phyloP scores from a whole-genome alignment of 2,888 invertebrate genomes.

The Trichogramma dendrolimi region DNA sequence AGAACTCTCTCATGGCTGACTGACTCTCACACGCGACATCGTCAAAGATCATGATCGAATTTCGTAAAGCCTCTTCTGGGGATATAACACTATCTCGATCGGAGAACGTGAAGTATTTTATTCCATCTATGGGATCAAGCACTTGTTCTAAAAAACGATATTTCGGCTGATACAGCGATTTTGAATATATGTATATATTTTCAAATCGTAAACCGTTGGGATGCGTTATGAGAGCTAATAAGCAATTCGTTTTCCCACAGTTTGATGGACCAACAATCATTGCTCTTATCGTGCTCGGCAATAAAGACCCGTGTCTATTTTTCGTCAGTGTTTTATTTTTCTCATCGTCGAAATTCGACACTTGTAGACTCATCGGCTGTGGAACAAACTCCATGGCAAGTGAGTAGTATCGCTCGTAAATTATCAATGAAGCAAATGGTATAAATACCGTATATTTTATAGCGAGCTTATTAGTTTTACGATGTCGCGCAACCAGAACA shows the following conservation, averaged over 20 bases:
- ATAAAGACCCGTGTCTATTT: neutral
- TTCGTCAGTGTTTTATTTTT: too few species aligned
- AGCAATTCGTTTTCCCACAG: conserved; percentile 46
- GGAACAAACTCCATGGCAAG: too few species aligned
- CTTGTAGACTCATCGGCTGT: too few species aligned
- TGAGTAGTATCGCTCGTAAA: too few species aligned
- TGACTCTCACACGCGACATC: conserved; percentile 39
- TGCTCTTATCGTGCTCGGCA: neutral
- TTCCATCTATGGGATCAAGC: conserved; percentile 27
- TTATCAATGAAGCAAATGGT: too few species aligned
- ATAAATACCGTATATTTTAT: too few species aligned
- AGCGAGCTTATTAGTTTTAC: too few species aligned
- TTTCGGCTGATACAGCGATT: conserved; percentile 39
- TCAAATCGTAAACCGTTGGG: conserved; percentile 44
- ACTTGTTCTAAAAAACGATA: conserved; percentile 32
- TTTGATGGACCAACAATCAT: conserved; percentile 43
- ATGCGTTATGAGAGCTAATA: conserved; percentile 39
- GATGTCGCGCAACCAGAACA: too few species aligned
- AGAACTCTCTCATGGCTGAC: too few species aligned
- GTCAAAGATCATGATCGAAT: conserved; percentile 21
- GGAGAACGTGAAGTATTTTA: conserved; percentile 16
- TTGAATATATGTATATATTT: conserved; percentile 46
- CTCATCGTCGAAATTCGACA: too few species aligned
- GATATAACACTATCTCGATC: conserved; percentile 15
- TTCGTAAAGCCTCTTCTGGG: neutral